These are phyloP conservation scores for Cardiocondyla obscurior DNA, from an alignment of 1,140 invertebrate genomes.

Conservation along the genomic window DNA sequence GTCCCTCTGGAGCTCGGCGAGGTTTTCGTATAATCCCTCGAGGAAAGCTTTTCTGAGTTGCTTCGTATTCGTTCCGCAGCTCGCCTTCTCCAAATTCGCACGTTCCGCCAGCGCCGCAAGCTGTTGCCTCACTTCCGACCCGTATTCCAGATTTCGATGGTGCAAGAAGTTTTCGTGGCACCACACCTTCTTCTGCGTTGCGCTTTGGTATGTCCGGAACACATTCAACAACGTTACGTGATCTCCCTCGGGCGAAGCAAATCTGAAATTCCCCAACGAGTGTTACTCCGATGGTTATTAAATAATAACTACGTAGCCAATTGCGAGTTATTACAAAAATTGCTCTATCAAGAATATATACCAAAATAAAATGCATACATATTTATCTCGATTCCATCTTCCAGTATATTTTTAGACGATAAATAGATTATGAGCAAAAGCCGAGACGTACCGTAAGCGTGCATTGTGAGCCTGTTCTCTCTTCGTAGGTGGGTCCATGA, in stretches of 20 bases:
- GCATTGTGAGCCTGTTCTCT: constrained; percentile 79
- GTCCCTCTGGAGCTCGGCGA: constrained; percentile 92
- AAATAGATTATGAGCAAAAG: background rate
- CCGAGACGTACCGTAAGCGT: constrained; percentile 75
- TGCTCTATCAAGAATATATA: background rate
- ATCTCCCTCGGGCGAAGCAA: constrained; percentile 94
- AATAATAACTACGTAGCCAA: background rate
- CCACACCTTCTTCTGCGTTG: constrained; percentile 93
- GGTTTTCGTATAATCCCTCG: constrained; percentile 94
- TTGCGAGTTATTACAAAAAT: background rate
- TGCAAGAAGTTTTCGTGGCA: constrained; percentile 96
- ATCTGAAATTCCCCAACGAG: constrained; percentile 86
- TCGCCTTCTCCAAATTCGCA: constrained; percentile 87
- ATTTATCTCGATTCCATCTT: background rate
- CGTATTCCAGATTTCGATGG: constrained; percentile 92
- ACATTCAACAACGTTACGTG: constrained; percentile 96
- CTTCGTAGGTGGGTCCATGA: constrained; percentile 83
- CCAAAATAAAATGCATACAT: background rate
- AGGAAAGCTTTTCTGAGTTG: constrained; percentile 91
- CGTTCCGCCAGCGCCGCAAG: constrained; percentile 90
- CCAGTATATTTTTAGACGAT: background rate
- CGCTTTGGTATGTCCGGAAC: constrained; percentile 90
- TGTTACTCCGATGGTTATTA: background rate
- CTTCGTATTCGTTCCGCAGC: constrained; percentile 90
- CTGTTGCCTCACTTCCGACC: constrained; percentile 92